A percentile compares a stretch with the other conserved stretches of the same genome.
Evolutionary conservation across 2,113 vertebrate genomes (phyloP).

Genomic region (Lates calcarifer): DNA sequence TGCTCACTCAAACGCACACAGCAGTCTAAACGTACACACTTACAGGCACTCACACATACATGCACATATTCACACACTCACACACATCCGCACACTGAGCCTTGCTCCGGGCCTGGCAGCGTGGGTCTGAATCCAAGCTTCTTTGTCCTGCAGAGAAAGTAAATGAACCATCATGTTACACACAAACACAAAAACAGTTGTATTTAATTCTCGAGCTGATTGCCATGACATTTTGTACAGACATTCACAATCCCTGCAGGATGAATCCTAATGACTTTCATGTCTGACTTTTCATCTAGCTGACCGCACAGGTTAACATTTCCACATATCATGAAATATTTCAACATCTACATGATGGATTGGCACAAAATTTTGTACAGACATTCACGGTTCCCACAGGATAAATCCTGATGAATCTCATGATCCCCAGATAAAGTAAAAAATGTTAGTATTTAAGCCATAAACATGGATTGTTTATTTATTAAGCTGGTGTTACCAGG

Average conservation of each 20-base stretch:
- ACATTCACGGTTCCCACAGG: background rate
- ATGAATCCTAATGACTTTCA: background rate
- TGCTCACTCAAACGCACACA: constrained; percentile 9
- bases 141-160: constrained; percentile 56
- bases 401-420: background rate
- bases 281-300: no score
- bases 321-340: no score
- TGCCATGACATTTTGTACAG: background rate
- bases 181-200: background rate
- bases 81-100: constrained; percentile 20
- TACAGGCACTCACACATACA: constrained; percentile 5
- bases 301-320: no score
- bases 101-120: background rate
- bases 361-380: background rate
- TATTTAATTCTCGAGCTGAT: background rate
- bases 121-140: background rate
- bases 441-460: background rate
- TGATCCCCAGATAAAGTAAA: background rate
- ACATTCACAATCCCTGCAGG: background rate
- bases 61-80: constrained; percentile 29
- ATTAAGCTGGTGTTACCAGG: background rate
- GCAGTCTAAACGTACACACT: background rate
- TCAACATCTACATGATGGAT: no score
- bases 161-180: constrained; percentile 9
- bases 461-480: background rate